These are phyloP conservation scores for Syngnathus acus DNA, from an alignment of 2,797 vertebrate species.

Conservation along the genomic window DNA sequence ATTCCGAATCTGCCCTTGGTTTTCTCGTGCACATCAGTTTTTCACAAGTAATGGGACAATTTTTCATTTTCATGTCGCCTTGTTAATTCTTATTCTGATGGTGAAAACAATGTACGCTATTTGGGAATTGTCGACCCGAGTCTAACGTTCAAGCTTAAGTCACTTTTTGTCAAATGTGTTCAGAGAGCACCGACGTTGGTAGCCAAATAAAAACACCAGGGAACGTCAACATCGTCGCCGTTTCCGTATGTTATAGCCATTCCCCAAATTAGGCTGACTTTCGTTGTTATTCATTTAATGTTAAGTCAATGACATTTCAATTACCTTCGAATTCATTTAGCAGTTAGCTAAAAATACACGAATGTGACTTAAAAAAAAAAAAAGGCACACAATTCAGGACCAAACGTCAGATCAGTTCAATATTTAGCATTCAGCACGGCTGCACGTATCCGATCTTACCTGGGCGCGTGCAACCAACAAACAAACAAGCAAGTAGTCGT, in stretches of 20 bases:
- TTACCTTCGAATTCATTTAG: not conserved
- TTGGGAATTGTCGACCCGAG: too few species aligned
- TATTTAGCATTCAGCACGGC: not conserved
- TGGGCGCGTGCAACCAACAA: conserved; percentile 2
- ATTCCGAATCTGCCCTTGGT: too few species aligned
- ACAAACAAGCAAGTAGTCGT: not conserved
- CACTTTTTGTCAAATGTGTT: not conserved
- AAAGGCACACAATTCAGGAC: not conserved
- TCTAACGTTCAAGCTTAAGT: not conserved
- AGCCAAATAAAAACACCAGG: not conserved
- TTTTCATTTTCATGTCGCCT: too few species aligned
- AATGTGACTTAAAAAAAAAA: not conserved
- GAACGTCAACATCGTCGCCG: not conserved
- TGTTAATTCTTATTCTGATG: too few species aligned
- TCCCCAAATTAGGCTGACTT: not conserved
- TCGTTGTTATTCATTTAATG: not conserved
- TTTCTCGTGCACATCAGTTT: too few species aligned
- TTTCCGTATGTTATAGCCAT: not conserved
- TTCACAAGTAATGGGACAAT: too few species aligned
- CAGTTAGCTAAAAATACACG: not conserved
- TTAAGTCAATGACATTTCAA: not conserved
- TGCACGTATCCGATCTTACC: not conserved
- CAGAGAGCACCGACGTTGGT: not conserved
- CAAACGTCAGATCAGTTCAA: not conserved
- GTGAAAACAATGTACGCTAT: too few species aligned